These are phyloP conservation scores for Leptopilina boulardi DNA, from an alignment of 1,140 invertebrate genomes.

Conservation along the genomic window DNA sequence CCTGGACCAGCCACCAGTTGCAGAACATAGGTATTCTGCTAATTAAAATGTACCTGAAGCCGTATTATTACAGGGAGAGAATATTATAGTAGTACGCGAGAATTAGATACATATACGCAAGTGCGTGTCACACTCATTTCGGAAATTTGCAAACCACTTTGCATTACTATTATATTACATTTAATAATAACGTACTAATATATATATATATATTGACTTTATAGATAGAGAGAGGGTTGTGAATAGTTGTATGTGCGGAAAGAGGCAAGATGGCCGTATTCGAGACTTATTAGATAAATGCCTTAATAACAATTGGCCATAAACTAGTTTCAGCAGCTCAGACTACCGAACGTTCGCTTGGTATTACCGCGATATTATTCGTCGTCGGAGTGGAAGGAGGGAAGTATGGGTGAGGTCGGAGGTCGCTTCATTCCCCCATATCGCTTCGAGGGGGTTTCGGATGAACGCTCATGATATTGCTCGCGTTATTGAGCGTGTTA, in stretches of 20 bases:
- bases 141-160: background rate
- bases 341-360: slow-evolving; percentile 50
- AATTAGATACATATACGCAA: slow-evolving; percentile 19
- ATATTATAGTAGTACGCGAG: slow-evolving; percentile 16
- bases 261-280: slow-evolving; percentile 15
- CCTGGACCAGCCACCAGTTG: slow-evolving; percentile 18
- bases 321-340: slow-evolving; percentile 60
- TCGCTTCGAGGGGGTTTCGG: slow-evolving; percentile 57
- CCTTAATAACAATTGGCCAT: slow-evolving; percentile 61
- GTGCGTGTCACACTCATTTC: slow-evolving; percentile 10
- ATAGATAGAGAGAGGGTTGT: background rate
- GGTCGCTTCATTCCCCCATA: slow-evolving; percentile 56
- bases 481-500: slow-evolving; percentile 52
- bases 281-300: slow-evolving; percentile 45
- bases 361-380: slow-evolving; percentile 59
- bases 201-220: too few species aligned
- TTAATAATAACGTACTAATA: slow-evolving; percentile 26
- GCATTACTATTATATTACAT: slow-evolving; percentile 26
- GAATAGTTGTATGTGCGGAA: background rate
- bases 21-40: slow-evolving; percentile 27
- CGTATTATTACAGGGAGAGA: slow-evolving; percentile 4
- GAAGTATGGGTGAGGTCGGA: slow-evolving; percentile 45
- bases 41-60: slow-evolving; percentile 23
- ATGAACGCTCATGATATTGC: slow-evolving; percentile 55
- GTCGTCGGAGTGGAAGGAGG: slow-evolving; percentile 48